phyloP scores from a whole-genome alignment of 2,888 invertebrate species.

The Trachelus iudaicus region DNA sequence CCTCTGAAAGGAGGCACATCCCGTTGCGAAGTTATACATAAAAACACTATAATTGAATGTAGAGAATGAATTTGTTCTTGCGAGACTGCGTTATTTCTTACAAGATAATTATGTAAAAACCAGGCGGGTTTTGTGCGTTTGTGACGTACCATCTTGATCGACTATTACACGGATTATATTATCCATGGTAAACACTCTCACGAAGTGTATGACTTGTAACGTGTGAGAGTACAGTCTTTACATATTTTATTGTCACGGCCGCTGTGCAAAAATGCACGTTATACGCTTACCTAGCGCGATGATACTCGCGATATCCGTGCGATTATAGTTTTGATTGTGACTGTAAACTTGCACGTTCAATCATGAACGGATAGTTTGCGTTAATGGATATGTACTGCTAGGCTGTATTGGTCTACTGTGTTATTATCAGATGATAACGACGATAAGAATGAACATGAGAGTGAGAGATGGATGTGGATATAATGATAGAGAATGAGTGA shows the following conservation, averaged over 20 bases:
- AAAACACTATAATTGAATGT: conserved; percentile 8
- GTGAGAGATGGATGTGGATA: neutral
- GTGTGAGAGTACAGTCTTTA: neutral
- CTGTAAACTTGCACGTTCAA: neutral
- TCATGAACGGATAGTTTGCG: neutral
- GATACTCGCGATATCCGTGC: neutral
- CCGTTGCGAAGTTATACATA: neutral
- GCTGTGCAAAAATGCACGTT: neutral
- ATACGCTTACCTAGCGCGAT: neutral
- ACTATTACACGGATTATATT: neutral
- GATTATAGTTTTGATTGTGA: neutral
- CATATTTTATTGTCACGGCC: neutral
- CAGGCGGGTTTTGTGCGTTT: neutral
- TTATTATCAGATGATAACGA: neutral
- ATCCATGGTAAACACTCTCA: neutral
- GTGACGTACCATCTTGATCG: neutral
- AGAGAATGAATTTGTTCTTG: conserved; percentile 22
- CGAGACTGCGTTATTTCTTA: conserved; percentile 29
- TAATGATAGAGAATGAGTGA: neutral
- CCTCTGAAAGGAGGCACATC: neutral
- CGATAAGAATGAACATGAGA: neutral
- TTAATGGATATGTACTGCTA: neutral
- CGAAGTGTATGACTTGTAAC: neutral
- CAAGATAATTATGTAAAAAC: neutral
- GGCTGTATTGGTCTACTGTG: neutral